Percentiles rank a stretch among this genome's conserved stretches.
These are phyloP conservation scores for Malacosoma neustria DNA, from an alignment of 2,888 invertebrate species.

Conservation along the genomic window DNA sequence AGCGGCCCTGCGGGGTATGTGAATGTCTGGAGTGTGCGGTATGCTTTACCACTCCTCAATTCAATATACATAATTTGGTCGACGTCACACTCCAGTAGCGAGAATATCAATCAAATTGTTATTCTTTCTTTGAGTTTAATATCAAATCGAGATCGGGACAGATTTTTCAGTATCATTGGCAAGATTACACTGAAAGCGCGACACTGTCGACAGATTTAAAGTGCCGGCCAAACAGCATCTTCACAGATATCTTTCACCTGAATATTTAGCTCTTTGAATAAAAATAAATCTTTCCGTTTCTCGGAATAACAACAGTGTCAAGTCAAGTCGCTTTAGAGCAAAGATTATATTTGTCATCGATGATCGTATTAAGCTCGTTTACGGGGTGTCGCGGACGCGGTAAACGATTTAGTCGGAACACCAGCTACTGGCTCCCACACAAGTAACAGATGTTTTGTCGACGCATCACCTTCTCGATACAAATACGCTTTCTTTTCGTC, in stretches of 20 bases:
- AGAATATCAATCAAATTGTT: slow-evolving; percentile 43
- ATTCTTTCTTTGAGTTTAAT: slow-evolving; percentile 57
- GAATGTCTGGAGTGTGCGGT: no score
- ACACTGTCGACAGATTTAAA: slow-evolving; percentile 60
- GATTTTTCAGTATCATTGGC: slow-evolving; percentile 64
- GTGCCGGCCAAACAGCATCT: slow-evolving; percentile 53
- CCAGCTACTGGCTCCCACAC: slow-evolving; percentile 33
- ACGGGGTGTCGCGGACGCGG: slow-evolving; percentile 53
- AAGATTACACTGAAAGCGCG: slow-evolving; percentile 66
- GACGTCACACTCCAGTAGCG: slow-evolving; percentile 12
- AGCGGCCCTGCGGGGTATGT: not conserved
- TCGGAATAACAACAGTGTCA: slow-evolving; percentile 69
- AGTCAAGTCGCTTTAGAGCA: slow-evolving; percentile 62
- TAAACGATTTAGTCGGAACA: slow-evolving; percentile 54
- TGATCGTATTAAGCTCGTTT: slow-evolving; percentile 57
- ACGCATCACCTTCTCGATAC: slow-evolving; percentile 37
- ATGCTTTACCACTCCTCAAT: no score
- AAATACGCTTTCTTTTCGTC: slow-evolving; percentile 38
- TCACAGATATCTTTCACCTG: slow-evolving; percentile 71
- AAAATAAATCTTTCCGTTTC: slow-evolving; percentile 69
- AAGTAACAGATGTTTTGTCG: slow-evolving; percentile 61
- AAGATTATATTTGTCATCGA: slow-evolving; percentile 73
- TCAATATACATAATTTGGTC: no score
- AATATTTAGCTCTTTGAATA: slow-evolving; percentile 70
- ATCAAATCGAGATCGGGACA: slow-evolving; percentile 60